Evolutionary conservation across 2,888 invertebrate species (phyloP).

Genomic region (Oligia latruncula): DNA sequence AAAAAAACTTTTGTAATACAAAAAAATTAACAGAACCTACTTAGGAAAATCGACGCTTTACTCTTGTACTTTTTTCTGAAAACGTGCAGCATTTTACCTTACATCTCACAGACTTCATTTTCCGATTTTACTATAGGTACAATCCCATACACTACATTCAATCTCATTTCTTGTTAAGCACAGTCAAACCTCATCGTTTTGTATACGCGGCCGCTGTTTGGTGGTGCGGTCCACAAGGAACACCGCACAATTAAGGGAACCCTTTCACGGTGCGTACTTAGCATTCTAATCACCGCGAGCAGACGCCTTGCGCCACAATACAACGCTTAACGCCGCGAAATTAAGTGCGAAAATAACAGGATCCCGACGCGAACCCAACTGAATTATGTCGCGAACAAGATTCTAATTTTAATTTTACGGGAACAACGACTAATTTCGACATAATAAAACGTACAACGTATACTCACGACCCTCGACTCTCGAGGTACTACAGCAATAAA

Average conservation of each 20-base stretch:
- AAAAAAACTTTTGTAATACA: background rate
- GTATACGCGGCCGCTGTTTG: constrained; percentile 69
- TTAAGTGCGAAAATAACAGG: constrained; percentile 86
- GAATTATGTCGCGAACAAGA: constrained; percentile 80
- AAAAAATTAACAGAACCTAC: background rate
- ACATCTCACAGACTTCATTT: background rate
- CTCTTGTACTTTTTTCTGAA: background rate
- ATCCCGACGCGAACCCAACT: constrained; percentile 71
- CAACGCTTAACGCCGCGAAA: constrained; percentile 84
- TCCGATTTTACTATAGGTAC: background rate
- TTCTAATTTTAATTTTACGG: constrained; percentile 76
- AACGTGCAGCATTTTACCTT: background rate
- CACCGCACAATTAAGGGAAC: constrained; percentile 85
- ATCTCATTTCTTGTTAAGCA: constrained; percentile 39
- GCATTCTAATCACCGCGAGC: constrained; percentile 87
- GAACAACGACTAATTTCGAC: constrained; percentile 76
- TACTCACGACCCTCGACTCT: constrained; percentile 80
- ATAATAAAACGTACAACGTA: constrained; percentile 69
- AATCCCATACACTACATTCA: constrained; percentile 15
- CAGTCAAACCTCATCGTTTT: constrained; percentile 59
- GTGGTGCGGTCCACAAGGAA: constrained; percentile 77
- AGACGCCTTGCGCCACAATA: constrained; percentile 82
- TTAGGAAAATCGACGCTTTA: background rate
- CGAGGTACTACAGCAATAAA: constrained; percentile 81
- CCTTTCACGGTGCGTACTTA: constrained; percentile 84